Base-by-base conservation (phyloP, 2,113 vertebrate genomes). In the Corapipo altera region DNA sequence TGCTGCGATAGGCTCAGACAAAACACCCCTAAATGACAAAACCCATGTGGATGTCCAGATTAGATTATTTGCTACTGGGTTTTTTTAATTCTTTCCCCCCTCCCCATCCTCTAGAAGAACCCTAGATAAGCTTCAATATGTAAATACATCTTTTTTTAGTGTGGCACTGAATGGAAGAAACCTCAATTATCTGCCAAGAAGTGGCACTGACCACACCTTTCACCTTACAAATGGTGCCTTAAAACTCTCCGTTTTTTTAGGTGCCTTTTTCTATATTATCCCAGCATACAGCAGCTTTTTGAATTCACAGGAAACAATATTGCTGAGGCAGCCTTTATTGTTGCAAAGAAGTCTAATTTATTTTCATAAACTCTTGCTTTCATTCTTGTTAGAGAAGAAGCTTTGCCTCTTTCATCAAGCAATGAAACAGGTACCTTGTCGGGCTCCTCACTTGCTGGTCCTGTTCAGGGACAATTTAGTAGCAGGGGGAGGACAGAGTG, bases 311-410 rank as follows among this genome's bases (percentile, higher is more conserved):
- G 30, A 59, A 83, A 67, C 10, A 17, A 16, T 59, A 77, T 32
- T 91, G 13, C 46, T 62, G 48, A 79, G 26, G 23, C 43, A 94
- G 46, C 57, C 57, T 89, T 73, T 62, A 43, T 51, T 88, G 18
- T 59, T 82, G 58, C 32, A 82, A 70, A 82, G 54, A 75, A 49
- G 20, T 58, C 20, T 70, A 43, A 83, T 83, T 84, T 89, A 72
- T 93, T 95, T 95, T 95, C 89, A 81, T 67, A 84, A 67, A 35
- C 5, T 74, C 85, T 89, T 85, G 6, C 30, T 91, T 91, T 88
- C 23, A 16, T 62, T 89, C 33, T 72, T 79, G 17, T 58, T 80
- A 80, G 58, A 77, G 67, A 62, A 90, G 54, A 58, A 88, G 14
- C 21, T 77, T 35, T 91, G 46, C 33, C 11, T 62, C 43, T 95